Evolutionary conservation across 2,888 invertebrate genomes (phyloP), one percentile per base, ranked within the genome.

Genomic region (Andrena bucephala): DNA sequence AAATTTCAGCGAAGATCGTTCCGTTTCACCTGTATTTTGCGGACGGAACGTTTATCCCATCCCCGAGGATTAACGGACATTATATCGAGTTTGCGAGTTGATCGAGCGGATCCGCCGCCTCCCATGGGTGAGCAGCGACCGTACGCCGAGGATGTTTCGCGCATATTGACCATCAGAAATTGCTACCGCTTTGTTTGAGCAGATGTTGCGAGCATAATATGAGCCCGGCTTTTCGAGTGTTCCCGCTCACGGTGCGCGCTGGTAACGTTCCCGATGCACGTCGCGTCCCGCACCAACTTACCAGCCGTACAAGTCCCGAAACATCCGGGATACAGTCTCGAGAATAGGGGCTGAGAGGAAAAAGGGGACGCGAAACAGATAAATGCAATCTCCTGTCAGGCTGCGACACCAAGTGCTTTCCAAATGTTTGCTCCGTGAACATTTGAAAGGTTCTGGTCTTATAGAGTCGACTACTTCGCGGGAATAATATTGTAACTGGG

Each of bases 81-180:
- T 87, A 86, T 83, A 75, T 68, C 71, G 78, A 74, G 79, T 79
- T 80, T 74, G 50, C 83, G 67, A 84, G 83, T 86, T 86, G 84
- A 88, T 86, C 78, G 77, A 81, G 77, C 72, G 50, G 62, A 70
- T 74, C 72, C 59, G 16, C 42, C n/a, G 31, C 42, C 52, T n/a
- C 66, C 59, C 31, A 33, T 29, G 42, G 20, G 52, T 29, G 76
- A 65, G 66, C 31, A 27, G 59, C 69, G 13, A 20, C 68, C 73
- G 68, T 68, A 52, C 77, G 69, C 63, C 59, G 72, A 69, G 75
- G n/a, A 80, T 81, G 86, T 85, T 84, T 81, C 83, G 87, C 81
- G 83, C 83, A 87, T 88, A 88, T 88, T 87, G 86, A 88, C 88
- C 85, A 88, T 75, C 82, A 81, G 87, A 86, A 87, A 88, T 88